phyloP scores from a whole-genome alignment of 2,797 vertebrate species.

The Sebastes taczanowskii region DNA sequence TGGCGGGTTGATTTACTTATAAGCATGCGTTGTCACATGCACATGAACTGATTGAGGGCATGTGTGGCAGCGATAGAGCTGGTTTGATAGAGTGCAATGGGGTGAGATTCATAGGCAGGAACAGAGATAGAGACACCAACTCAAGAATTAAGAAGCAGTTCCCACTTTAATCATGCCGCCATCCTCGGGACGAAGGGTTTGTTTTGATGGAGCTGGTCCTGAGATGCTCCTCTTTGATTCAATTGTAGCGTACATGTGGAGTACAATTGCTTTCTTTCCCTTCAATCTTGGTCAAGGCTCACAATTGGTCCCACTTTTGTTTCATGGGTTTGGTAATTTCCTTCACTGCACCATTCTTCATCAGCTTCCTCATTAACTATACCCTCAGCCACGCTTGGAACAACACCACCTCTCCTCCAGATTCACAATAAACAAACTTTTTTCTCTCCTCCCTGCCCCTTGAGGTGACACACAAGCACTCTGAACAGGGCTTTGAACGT shows the following conservation, averaged over 20 bases:
- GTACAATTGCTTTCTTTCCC: constrained; percentile 50
- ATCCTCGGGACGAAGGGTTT: constrained; percentile 4
- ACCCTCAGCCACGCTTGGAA: background rate
- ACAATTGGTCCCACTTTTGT: constrained; percentile 25
- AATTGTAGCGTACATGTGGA: constrained; percentile 26
- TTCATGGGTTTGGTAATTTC: constrained; percentile 6
- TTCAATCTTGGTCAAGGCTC: constrained; percentile 12
- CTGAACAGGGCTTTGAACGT: constrained; percentile 40
- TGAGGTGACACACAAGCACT: constrained; percentile 29
- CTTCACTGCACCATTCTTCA: background rate
- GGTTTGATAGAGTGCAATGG: constrained; percentile 53
- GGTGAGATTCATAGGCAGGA: constrained; percentile 28
- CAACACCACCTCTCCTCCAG: background rate
- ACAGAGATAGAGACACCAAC: constrained; percentile 12
- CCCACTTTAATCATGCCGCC: constrained; percentile 46
- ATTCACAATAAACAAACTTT: constrained; percentile 42
- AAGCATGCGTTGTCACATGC: constrained; percentile 45
- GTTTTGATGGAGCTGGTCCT: constrained; percentile 46
- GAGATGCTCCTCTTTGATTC: constrained; percentile 59
- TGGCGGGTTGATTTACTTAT: constrained; percentile 20
- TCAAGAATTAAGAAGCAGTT: constrained; percentile 32
- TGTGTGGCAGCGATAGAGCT: constrained; percentile 16
- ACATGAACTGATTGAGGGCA: constrained; percentile 51
- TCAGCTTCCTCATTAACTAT: constrained; percentile 33
- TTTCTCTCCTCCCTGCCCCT: constrained; percentile 17